Conservation (phyloP, 2,113 vertebrate species). For the Mustelus asterias region DNA sequence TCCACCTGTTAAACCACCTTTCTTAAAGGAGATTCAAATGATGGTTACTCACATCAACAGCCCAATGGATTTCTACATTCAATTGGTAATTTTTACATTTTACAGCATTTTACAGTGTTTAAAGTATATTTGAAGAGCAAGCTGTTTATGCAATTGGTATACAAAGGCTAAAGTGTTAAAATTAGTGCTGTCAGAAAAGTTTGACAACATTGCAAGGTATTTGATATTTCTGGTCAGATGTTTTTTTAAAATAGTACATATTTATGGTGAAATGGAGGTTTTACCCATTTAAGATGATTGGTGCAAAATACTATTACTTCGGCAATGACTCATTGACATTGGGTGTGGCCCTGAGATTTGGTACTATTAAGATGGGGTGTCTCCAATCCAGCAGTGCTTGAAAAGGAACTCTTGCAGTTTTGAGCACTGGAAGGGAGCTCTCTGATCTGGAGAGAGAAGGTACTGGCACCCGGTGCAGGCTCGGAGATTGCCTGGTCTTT, state of each 20-base stretch:
- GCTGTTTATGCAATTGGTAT: background rate
- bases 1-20: conserved; percentile 59
- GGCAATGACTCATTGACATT: background rate
- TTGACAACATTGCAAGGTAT: background rate
- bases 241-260: background rate
- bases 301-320: background rate
- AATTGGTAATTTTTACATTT: conserved; percentile 62
- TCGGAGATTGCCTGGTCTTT: background rate
- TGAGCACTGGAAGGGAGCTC: too few relatives aligned
- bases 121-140: background rate
- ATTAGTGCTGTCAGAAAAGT: background rate
- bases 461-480: background rate
- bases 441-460: background rate
- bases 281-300: background rate
- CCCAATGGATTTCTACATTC: conserved; percentile 80
- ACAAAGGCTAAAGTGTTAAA: rapidly evolving
- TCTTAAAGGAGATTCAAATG: conserved; percentile 54
- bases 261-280: background rate
- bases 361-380: background rate
- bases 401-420: background rate
- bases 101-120: background rate
- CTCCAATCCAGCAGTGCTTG: background rate
- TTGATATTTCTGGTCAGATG: background rate
- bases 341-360: background rate
- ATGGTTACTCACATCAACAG: conserved; percentile 71